Base-by-base conservation (phyloP, 2,888 invertebrate species). In the Hirtodrosophila duncani region DNA sequence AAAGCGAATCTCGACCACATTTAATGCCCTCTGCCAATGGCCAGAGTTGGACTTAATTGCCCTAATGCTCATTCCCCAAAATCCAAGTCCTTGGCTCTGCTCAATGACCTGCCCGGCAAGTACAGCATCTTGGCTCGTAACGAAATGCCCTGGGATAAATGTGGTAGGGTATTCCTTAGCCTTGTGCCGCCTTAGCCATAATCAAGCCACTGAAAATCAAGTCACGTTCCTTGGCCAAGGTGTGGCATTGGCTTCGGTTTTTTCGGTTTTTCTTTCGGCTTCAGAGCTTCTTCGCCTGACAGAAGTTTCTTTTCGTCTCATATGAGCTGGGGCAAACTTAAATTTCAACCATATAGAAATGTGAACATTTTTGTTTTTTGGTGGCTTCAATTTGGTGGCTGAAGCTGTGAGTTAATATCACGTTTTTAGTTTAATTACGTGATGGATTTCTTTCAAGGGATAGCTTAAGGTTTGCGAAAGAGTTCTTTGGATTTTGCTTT, bases 11-110 rank as follows among this genome's bases (percentile, higher is more conserved):
- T 63, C 60, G 31, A 45, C 59, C 75, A 50, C 64, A 57, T 59
- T 44, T 44, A 66, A 66, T 51, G 37, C 53, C 50, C 51, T 56
- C 49, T 58, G 44, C 30, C n/a, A n/a, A n/a, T n/a, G n/a, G n/a
- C n/a, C n/a, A n/a, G n/a, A n/a, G n/a, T n/a, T n/a, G 26, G 55
- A 61, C 77, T 72, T 72, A 72, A 75, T 75, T 72, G 72, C 68
- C 66, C 56, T 37, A 33, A 33, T 46, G 11, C 52, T n/a, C n/a
- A n/a, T n/a, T n/a, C n/a, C n/a, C n/a, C n/a, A n/a, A n/a, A 48
- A 55, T 53, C 31, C 46, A 45, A 46, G 51, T 57, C 31, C 46
- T 31, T 36, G 39, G 53, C 58, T 58, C 63, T 52, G 46, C 37
- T 24, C 29, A 46, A 31, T 37, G 31, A 21, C 46, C 55, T 17